phyloP scores from a whole-genome alignment of 2,113 vertebrate species.

The Physeter macrocephalus region DNA sequence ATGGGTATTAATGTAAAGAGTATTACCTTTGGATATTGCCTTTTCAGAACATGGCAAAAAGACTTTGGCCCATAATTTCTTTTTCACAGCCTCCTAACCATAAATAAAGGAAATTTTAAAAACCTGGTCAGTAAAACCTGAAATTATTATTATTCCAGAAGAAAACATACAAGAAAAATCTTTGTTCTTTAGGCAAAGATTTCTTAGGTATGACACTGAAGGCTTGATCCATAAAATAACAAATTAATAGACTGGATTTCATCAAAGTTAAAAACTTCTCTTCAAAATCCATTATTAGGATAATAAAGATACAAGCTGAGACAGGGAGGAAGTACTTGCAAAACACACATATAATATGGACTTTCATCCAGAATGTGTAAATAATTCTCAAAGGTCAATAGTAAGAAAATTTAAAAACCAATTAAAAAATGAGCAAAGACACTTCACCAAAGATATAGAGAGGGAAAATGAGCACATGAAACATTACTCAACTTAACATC shows the following conservation, averaged over 20 bases:
- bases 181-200: neutral
- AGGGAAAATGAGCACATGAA: neutral
- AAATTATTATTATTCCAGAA: neutral
- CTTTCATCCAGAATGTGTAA: neutral
- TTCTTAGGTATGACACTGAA: neutral
- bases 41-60: neutral
- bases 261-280: neutral
- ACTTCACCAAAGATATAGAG: neutral
- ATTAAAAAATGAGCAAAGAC: neutral
- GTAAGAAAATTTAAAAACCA: neutral
- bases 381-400: neutral
- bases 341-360: neutral
- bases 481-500: neutral
- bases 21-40: too few species aligned
- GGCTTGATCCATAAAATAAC: neutral
- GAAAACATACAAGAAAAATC: neutral
- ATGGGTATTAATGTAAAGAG: too few species aligned
- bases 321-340: neutral
- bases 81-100: neutral
- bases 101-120: neutral
- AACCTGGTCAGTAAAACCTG: neutral
- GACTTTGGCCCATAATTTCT: neutral
- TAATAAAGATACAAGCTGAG: neutral
- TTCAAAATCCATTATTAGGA: neutral
- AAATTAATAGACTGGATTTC: neutral